These are phyloP conservation scores for Cryptops parisi DNA, from an alignment of 2,888 invertebrate genomes.

Conservation along the genomic window DNA sequence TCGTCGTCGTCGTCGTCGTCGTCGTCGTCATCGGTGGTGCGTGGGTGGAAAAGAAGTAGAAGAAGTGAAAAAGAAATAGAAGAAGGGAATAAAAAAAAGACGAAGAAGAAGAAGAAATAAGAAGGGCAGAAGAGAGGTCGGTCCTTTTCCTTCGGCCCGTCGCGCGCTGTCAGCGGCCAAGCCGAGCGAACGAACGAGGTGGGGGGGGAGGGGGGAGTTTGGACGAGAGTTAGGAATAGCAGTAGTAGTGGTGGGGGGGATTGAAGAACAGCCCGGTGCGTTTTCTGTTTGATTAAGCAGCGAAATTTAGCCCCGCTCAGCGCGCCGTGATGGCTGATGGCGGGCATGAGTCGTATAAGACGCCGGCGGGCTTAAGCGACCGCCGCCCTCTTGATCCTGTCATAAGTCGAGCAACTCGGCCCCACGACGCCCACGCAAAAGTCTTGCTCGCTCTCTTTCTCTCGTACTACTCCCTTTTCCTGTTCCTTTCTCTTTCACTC, in stretches of 20 bases:
- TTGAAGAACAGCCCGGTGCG: too few relatives aligned
- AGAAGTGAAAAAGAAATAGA: too few relatives aligned
- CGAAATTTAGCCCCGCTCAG: slow-evolving; percentile 17
- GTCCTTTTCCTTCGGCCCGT: slow-evolving; percentile 8
- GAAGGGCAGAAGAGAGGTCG: slow-evolving; percentile 11
- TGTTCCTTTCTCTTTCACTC: too few relatives aligned
- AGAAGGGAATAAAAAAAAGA: too few relatives aligned
- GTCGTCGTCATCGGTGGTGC: not conserved
- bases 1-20: not conserved
- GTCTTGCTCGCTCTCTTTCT: not conserved
- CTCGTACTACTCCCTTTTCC: too few relatives aligned
- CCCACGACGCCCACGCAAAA: slow-evolving; percentile 1
- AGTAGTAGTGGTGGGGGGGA: too few relatives aligned
- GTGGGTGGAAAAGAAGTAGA: too few relatives aligned
- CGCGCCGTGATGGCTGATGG: slow-evolving; percentile 16
- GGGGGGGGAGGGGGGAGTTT: too few relatives aligned
- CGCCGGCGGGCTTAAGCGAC: slow-evolving; percentile 2
- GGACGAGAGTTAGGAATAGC: too few relatives aligned
- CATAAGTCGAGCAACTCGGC: slow-evolving; percentile 9
- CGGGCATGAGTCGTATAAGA: slow-evolving; percentile 9
- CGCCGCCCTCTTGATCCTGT: slow-evolving; percentile 10
- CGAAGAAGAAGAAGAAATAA: too few relatives aligned
- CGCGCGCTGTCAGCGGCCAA: slow-evolving; percentile 15
- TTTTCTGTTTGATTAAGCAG: slow-evolving; percentile 19
- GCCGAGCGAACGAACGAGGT: too few relatives aligned